Evolutionary conservation across 92 coral and sea anemone genomes (phyloP).

Genomic region (Isaurus tuberculatus): DNA sequence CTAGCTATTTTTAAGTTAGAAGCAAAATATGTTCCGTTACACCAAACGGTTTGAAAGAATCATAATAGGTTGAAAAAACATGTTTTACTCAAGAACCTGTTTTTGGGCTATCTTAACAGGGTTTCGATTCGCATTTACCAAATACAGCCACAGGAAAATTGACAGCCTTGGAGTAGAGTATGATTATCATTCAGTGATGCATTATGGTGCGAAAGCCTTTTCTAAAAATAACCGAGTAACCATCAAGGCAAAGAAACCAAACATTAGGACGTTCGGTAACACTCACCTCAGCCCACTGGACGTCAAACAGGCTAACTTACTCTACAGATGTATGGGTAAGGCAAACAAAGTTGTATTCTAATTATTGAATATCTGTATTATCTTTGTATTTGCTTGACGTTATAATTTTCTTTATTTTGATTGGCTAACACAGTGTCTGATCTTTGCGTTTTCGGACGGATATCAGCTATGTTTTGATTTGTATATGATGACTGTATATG

Average conservation of each 20-base stretch:
- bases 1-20: no score
- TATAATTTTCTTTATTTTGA: no score
- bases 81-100: neutral
- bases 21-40: neutral
- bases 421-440: no score
- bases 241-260: constrained; percentile 68
- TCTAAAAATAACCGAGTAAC: constrained; percentile 74
- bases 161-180: constrained; percentile 85
- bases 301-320: constrained; percentile 82
- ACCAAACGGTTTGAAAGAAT: neutral
- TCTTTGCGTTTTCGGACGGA: no score
- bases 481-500: no score
- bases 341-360: no score
- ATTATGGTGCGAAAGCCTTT: constrained; percentile 78
- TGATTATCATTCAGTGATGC: constrained; percentile 92
- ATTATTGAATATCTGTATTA: no score
- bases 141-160: constrained; percentile 63
- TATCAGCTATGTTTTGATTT: no score
- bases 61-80: no score
- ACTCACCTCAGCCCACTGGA: constrained; percentile 79
- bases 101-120: constrained; percentile 42
- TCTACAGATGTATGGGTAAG: constrained; percentile 88
- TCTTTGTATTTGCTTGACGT: no score
- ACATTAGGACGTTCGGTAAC: constrained; percentile 80
- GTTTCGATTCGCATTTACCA: constrained; percentile 75